A percentile compares a stretch with the other conserved stretches of the same genome.
Conservation (phyloP, 2,113 vertebrate species). For the Daphoenositta chrysoptera region DNA sequence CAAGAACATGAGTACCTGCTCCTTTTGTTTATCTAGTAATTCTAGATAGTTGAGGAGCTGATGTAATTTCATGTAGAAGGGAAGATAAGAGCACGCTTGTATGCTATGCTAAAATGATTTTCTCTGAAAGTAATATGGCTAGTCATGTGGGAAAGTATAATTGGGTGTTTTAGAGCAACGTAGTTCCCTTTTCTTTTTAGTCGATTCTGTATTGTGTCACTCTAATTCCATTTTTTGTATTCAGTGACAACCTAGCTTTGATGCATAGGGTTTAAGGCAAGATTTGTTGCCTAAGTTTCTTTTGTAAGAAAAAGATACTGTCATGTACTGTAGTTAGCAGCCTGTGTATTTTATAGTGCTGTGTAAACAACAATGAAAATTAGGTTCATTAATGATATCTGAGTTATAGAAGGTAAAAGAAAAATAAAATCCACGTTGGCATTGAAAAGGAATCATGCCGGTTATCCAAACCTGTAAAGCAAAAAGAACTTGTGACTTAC, state of each 20-base stretch:
- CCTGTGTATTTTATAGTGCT: background rate
- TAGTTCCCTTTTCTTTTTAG: background rate
- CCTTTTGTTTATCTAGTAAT: background rate
- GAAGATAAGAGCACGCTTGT: background rate
- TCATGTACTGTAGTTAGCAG: background rate
- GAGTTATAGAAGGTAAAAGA: background rate
- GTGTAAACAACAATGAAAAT: background rate
- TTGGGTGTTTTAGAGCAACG: background rate
- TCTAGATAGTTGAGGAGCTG: background rate
- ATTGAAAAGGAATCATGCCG: background rate
- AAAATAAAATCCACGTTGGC: background rate
- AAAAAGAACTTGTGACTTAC: background rate
- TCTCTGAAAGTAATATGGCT: background rate
- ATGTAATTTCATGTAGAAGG: background rate
- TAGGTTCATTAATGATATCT: background rate
- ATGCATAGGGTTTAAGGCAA: background rate
- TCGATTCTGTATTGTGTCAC: background rate
- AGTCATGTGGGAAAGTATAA: background rate
- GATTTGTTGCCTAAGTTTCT: background rate
- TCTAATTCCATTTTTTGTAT: background rate
- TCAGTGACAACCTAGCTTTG: background rate
- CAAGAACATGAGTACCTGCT: background rate
- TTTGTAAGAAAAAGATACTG: background rate
- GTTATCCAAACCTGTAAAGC: background rate
- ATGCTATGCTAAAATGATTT: background rate